These are phyloP conservation scores for Caenorhabditis japonica DNA, from an alignment of 2,888 invertebrate genomes.

Conservation along the genomic window DNA sequence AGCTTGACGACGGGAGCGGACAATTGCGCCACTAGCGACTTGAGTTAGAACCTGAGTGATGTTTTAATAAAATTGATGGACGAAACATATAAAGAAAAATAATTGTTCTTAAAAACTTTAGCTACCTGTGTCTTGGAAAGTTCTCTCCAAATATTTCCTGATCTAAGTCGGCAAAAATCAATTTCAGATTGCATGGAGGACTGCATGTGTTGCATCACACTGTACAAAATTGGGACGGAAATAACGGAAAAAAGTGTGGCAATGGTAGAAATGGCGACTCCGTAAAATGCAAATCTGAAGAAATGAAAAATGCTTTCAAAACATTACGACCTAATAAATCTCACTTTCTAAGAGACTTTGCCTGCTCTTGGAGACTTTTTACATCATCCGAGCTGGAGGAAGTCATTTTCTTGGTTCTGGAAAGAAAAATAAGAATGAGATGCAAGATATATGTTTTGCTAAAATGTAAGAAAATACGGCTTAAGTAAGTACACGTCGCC, in stretches of 20 bases:
- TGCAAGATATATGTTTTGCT: conserved; percentile 1
- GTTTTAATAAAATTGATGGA: background rate
- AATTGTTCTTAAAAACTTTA: too few species aligned
- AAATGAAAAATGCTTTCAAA: background rate
- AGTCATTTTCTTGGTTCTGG: conserved; percentile 35
- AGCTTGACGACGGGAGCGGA: conserved; percentile 54
- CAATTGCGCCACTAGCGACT: conserved; percentile 51
- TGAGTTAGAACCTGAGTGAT: conserved; percentile 47
- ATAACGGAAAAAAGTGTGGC: conserved; percentile 56
- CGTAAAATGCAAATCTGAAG: conserved; percentile 51
- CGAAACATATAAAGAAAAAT: background rate
- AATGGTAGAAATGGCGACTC: conserved; percentile 57
- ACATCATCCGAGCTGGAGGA: conserved; percentile 50
- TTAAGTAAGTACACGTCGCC: conserved; percentile 11
- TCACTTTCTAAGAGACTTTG: conserved; percentile 49
- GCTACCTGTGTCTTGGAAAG: conserved; percentile 56
- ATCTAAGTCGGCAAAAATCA: conserved; percentile 56
- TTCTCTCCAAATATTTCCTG: conserved; percentile 58
- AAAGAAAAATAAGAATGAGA: background rate
- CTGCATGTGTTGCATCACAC: conserved; percentile 64
- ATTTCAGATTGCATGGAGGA: conserved; percentile 59
- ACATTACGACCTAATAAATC: background rate
- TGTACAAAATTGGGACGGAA: conserved; percentile 62
- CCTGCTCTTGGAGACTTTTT: conserved; percentile 49
- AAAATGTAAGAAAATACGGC: background rate